A percentile compares a stretch with the other conserved stretches of the same genome.
phyloP scores from a whole-genome alignment of 2,113 vertebrate genomes.

The Neogale vison region DNA sequence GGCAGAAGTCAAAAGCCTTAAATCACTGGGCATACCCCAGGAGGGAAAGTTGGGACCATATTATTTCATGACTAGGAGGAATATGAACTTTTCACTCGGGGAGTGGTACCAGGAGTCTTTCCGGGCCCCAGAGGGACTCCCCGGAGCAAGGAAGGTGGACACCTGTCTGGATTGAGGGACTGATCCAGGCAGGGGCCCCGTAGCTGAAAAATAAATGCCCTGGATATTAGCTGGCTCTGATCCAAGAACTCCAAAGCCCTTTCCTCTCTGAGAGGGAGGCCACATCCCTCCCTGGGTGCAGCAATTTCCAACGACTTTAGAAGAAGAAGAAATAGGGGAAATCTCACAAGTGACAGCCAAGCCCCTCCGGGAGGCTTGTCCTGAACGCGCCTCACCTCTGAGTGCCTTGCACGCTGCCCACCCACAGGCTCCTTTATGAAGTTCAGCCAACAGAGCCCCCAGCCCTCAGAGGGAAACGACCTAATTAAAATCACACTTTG shows the following conservation, averaged over 20 bases:
- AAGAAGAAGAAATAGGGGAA: constrained; percentile 50
- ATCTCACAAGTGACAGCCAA: constrained; percentile 14
- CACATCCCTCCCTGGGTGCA: background rate
- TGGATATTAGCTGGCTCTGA: constrained; percentile 35
- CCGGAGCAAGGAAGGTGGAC: background rate
- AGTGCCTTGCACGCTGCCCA: constrained; percentile 44
- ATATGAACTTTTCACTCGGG: background rate
- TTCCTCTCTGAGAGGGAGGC: constrained; percentile 36
- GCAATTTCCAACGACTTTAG: constrained; percentile 60
- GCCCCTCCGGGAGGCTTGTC: constrained; percentile 38
- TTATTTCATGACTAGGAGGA: constrained; percentile 55
- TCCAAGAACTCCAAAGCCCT: constrained; percentile 32
- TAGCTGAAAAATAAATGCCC: constrained; percentile 53
- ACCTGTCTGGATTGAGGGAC: constrained; percentile 46
- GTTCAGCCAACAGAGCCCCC: constrained; percentile 52
- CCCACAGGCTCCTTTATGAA: constrained; percentile 73
- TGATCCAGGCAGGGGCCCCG: background rate
- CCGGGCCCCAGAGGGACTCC: background rate
- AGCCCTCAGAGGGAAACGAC: constrained; percentile 53
- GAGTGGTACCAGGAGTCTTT: background rate
- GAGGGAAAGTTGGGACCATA: constrained; percentile 70
- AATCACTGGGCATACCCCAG: constrained; percentile 76
- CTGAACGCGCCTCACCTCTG: constrained; percentile 51
- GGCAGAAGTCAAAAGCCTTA: constrained; percentile 82
- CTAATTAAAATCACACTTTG: constrained; percentile 80